Evolutionary conservation across 1,140 invertebrate species (phyloP).

Genomic region (Trichomalopsis sarcophagae): DNA sequence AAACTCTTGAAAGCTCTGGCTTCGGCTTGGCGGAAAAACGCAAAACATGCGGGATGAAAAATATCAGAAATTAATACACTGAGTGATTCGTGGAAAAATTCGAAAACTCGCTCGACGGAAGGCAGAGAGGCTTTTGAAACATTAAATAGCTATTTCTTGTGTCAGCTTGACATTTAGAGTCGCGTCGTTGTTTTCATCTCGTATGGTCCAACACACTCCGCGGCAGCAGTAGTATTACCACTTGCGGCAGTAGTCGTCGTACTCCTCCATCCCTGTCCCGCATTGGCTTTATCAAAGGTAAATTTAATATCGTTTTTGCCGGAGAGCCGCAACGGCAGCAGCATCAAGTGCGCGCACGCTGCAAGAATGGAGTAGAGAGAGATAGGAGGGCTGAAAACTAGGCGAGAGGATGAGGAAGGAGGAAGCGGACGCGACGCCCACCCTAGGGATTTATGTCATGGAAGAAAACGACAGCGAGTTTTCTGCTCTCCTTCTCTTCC

Average conservation of each 20-base stretch:
- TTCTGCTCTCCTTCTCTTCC: not conserved
- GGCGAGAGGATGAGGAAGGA: not conserved
- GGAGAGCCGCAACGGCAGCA: conserved; percentile 39
- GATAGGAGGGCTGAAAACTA: conserved; percentile 12
- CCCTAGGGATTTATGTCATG: conserved; percentile 56
- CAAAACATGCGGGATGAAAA: too few relatives aligned
- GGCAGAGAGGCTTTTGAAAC: conserved; percentile 26
- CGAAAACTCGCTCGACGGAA: not conserved
- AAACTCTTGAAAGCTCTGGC: too few relatives aligned
- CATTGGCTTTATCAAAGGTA: conserved; percentile 47
- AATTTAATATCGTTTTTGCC: conserved; percentile 55
- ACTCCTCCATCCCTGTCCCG: not conserved
- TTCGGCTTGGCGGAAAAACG: too few relatives aligned
- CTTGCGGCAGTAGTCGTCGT: not conserved
- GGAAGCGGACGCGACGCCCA: conserved; percentile 32
- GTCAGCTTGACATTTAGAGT: conserved; percentile 31
- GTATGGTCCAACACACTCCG: not conserved
- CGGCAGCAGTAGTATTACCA: not conserved
- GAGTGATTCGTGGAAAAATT: not conserved
- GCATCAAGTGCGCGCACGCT: conserved; percentile 31
- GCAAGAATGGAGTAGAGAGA: conserved; percentile 28
- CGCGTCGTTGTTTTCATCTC: conserved; percentile 34
- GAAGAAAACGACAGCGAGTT: conserved; percentile 49
- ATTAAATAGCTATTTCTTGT: conserved; percentile 8
- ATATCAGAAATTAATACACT: too few relatives aligned